phyloP scores from a whole-genome alignment of 2,888 invertebrate genomes.

The Cephus runcator region DNA sequence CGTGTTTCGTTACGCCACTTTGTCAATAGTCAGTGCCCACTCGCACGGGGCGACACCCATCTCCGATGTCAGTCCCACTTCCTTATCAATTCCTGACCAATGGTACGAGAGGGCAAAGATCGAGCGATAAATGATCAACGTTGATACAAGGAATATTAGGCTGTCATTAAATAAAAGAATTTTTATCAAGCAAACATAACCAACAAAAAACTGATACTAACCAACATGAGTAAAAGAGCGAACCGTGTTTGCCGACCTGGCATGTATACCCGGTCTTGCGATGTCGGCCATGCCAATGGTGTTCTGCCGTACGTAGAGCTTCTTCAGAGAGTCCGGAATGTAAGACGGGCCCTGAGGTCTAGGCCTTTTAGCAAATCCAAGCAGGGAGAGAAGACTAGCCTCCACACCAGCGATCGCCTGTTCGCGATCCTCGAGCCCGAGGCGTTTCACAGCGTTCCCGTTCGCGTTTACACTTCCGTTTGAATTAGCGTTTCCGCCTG shows the following conservation, averaged over 20 bases:
- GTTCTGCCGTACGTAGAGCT: conserved; percentile 79
- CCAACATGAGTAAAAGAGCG: conserved; percentile 85
- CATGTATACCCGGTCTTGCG: conserved; percentile 75
- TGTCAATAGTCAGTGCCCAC: not conserved
- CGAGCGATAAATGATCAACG: not conserved
- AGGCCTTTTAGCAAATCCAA: conserved; percentile 72
- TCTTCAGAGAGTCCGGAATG: conserved; percentile 83
- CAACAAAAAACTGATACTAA: conserved; percentile 62
- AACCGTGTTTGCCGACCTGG: conserved; percentile 85
- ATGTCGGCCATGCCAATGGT: conserved; percentile 74
- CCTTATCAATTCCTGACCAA: not conserved
- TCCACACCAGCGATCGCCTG: conserved; percentile 68
- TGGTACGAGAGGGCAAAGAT: not conserved
- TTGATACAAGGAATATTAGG: not conserved
- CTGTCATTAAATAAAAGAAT: not conserved
- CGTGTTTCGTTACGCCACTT: not conserved
- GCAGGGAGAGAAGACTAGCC: conserved; percentile 71
- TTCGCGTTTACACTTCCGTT: conserved; percentile 68
- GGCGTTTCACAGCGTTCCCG: conserved; percentile 40
- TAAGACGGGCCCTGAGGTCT: conserved; percentile 67
- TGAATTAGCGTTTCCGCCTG: conserved; percentile 59
- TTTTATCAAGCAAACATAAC: not conserved
- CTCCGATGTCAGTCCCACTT: not conserved
- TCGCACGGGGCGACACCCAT: not conserved
- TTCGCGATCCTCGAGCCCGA: conserved; percentile 50